Base-by-base conservation (phyloP, 1,140 invertebrate species). In the Myzus persicae region DNA sequence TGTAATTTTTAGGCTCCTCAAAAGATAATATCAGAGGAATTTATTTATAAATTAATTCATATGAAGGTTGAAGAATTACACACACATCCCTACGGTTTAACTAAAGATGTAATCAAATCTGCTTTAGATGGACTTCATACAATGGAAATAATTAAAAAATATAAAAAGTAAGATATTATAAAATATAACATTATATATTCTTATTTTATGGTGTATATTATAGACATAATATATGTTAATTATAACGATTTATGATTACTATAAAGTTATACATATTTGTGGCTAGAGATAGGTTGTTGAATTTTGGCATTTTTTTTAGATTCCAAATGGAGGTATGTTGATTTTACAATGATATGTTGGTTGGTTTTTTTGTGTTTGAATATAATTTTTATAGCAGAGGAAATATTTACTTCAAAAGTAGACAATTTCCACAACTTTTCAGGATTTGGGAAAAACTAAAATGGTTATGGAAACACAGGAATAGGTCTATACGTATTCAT, bases 51-150 rank as follows among this genome's bases (percentile, higher is more conserved):
- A 54, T 93, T 38, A 54, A 40, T 93, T 51, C 38, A 54, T 40
- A 40, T 24, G 38, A 46, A 82, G 42, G 54, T 93, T 51, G 3
- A 85, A 42, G 42, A 92, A 38, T 92, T 22, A 24, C 46, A 92
- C 7, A 36, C 26, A 51, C 76, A 93, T 85, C 76, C 81, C 36
- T 93, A 85, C 20, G n/a, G 81, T 54, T 54, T 93, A 22, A 31
- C 38, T 22, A 84, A 93, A 85, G 81, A 85, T 54, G 22, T 93
- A 82, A 93, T 93, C 7, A 54, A 48, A 93, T 38, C 24, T 85
- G 81, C 76, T n/a, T 93, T 93, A 54, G 24, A 92, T 7, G 67
- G 42, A 14, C 67, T 92, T 22, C 36, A 38, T 48, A 92, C 82
- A 81, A 82, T 48, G 31, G 18, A 82, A 48, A 82, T 92, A 46